A percentile compares a stretch with the other conserved stretches of the same genome.
Conservation (phyloP, 2,113 vertebrate species). For the Athene noctua region DNA sequence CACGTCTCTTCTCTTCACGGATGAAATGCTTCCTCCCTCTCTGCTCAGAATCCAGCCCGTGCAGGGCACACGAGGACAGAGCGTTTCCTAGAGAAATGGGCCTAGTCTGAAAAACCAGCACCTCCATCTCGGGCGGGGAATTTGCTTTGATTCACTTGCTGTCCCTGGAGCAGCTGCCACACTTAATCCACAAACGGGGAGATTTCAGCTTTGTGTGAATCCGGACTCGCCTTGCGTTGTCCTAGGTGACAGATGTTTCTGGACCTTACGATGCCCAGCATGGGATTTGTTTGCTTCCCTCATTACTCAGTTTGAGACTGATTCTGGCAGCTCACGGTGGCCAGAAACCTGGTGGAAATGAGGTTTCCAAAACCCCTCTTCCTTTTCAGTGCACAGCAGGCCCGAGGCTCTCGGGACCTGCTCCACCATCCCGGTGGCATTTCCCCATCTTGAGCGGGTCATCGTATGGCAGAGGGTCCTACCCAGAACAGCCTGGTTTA, state of each 20-base stretch:
- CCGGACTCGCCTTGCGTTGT: rapidly evolving
- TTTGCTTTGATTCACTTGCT: background rate
- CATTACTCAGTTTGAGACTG: background rate
- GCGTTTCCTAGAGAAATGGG: background rate
- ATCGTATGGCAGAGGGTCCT: background rate
- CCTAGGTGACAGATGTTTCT: background rate
- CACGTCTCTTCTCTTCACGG: background rate
- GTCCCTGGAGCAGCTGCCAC: background rate
- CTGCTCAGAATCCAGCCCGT: background rate
- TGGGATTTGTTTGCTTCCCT: background rate
- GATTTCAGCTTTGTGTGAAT: background rate
- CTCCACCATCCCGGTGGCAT: background rate
- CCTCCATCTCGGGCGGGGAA: background rate
- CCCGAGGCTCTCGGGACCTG: background rate
- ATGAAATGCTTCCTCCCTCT: background rate
- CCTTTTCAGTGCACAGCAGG: too few species aligned
- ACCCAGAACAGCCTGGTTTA: background rate
- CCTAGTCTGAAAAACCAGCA: background rate
- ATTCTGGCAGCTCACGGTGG: background rate
- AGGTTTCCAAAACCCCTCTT: background rate
- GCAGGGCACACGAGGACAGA: background rate
- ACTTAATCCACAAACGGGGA: rapidly evolving
- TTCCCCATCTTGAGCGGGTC: background rate
- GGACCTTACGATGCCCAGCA: background rate
- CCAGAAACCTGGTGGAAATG: background rate